phyloP scores from a whole-genome alignment of 2,113 vertebrate genomes.

The Eulemur macaco region DNA sequence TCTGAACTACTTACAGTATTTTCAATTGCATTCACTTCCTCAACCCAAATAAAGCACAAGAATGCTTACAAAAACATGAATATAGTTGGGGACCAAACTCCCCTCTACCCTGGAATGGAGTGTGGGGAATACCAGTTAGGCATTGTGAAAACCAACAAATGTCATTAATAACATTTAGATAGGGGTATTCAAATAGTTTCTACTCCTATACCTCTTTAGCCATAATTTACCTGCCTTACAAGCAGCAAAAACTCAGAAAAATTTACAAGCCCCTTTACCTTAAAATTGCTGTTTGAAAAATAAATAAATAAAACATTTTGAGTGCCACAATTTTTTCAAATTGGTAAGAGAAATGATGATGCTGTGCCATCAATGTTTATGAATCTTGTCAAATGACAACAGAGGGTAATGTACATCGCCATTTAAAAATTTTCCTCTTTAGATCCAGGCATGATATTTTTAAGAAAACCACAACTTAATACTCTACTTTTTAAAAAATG shows the following conservation, averaged over 20 bases:
- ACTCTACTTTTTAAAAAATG: slow-evolving; percentile 13
- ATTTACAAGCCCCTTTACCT: not conserved
- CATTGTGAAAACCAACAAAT: not conserved
- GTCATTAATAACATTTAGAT: not conserved
- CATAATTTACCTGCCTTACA: not conserved
- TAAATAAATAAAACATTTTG: not conserved
- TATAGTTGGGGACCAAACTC: not conserved
- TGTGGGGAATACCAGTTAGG: not conserved
- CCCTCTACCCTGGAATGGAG: not conserved
- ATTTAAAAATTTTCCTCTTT: slow-evolving; percentile 12
- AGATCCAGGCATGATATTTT: not conserved
- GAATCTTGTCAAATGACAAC: not conserved
- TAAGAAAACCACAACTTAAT: not conserved
- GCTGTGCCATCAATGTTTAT: not conserved
- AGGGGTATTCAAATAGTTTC: not conserved
- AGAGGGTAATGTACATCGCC: not conserved
- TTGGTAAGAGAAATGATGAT: not conserved
- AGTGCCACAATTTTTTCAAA: not conserved
- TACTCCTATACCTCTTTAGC: not conserved
- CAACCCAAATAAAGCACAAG: slow-evolving; percentile 12
- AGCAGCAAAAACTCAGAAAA: not conserved
- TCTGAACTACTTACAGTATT: not conserved
- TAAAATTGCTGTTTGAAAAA: slow-evolving; percentile 13
- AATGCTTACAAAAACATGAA: not conserved
- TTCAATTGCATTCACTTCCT: slow-evolving; percentile 10